Base-by-base conservation (phyloP, 1,140 invertebrate species). In the Eupristina koningsbergeri region DNA sequence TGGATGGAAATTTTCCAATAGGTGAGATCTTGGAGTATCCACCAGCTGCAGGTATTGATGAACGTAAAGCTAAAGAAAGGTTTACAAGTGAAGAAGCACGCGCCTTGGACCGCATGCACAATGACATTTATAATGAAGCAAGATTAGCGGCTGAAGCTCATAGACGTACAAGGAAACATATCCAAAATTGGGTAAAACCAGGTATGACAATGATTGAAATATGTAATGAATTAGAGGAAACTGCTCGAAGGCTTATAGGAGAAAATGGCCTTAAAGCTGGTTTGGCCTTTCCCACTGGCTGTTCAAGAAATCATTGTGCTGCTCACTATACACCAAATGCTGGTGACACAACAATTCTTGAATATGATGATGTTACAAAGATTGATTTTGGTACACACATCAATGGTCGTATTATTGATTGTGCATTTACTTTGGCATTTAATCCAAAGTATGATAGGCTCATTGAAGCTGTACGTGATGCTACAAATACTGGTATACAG, bases 121-220 rank as follows among this genome's bases (percentile, higher is more conserved):
- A 95, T 90, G 97, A 99, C 88, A 96, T 98, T 86, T 99, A 99
- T 89, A 97, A 98, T 89, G 98, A 99, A 93, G 95, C 99, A 47
- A 94, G 99, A 86, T 95, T 97, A 86, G 98, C 98, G 36, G 98
- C 99, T 45, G 99, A 99, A 93, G 98, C 98, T 77, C 99, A 99
- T 92, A 95, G 99, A 92, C 97, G 98, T 93, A 95, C 95, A 7
- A 88, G 92, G 61, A 93, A 92, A 76, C 90, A 92, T 84, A 89
- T 91, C 83, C 88, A 89, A 89, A 88, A 91, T 77, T 93, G 91
- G 91, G 89, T 92, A 73, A 98, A 99, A 91, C 98, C 99, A 0
- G 99, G 99, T 83, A 99, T 99, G 98, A 98, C 96, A 0, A 99
- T 99, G 98, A 98, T 99, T 89, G 95, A 99, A 90, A 99, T 99